These are phyloP conservation scores for Albula glossodonta DNA, from an alignment of 2,113 vertebrate species.

Conservation along the genomic window DNA sequence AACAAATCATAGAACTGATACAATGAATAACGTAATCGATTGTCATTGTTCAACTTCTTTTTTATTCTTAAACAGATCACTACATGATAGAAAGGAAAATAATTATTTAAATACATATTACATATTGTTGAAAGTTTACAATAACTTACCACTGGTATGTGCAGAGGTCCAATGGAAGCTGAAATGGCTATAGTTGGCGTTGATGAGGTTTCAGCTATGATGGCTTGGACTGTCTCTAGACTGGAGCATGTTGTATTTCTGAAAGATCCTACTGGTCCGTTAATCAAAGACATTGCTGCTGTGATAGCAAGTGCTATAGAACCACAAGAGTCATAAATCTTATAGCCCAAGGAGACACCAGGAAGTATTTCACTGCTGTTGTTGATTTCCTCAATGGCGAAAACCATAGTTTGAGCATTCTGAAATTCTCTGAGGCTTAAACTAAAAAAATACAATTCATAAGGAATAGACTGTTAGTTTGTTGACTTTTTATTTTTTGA, in stretches of 20 bases:
- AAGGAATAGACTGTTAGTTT: neutral
- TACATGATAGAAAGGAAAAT: neutral
- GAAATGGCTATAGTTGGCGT: conserved; percentile 52
- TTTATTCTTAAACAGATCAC: neutral
- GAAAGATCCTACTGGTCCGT: conserved; percentile 31
- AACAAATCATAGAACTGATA: neutral
- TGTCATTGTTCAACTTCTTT: neutral
- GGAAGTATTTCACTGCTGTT: conserved; percentile 50
- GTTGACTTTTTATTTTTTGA: no score
- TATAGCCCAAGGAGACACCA: conserved; percentile 51
- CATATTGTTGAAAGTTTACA: neutral
- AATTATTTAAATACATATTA: neutral
- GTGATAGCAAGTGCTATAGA: conserved; percentile 49
- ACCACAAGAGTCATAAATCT: conserved; percentile 54
- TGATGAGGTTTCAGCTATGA: conserved; percentile 55
- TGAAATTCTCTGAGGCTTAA: conserved; percentile 54
- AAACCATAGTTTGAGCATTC: conserved; percentile 56
- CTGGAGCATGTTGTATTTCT: conserved; percentile 28
- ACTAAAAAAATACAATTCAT: conserved; percentile 24
- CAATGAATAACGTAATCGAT: neutral
- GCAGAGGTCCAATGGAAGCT: conserved; percentile 46
- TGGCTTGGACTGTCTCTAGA: conserved; percentile 45
- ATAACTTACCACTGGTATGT: conserved; percentile 50
- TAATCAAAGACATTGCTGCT: conserved; percentile 52
- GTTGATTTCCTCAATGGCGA: conserved; percentile 59